phyloP scores from a whole-genome alignment of 2,888 invertebrate species.

The Drosophila mimetica region DNA sequence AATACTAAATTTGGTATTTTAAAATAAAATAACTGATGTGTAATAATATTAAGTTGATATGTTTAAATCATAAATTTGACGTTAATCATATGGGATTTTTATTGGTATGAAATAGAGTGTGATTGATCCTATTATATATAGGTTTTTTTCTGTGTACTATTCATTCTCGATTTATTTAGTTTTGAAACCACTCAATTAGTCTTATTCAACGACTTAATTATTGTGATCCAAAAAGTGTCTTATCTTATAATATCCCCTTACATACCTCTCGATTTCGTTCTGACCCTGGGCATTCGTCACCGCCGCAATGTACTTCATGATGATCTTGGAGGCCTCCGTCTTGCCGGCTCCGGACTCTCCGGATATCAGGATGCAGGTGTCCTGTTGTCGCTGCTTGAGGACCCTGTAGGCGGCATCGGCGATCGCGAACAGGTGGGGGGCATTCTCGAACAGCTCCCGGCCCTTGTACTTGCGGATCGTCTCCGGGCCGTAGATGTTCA shows the following conservation, averaged over 20 bases:
- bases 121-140: too few relatives aligned
- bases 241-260: background rate
- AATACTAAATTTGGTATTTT: too few relatives aligned
- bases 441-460: constrained; percentile 97
- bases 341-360: constrained; percentile 99
- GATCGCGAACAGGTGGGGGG: constrained; percentile 98
- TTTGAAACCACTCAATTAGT: too few relatives aligned
- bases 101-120: too few relatives aligned
- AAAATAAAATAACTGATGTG: too few relatives aligned
- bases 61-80: too few relatives aligned
- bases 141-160: too few relatives aligned
- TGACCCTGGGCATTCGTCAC: constrained; percentile 97
- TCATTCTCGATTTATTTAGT: too few relatives aligned
- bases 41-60: too few relatives aligned
- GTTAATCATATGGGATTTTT: too few relatives aligned
- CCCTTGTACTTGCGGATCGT: constrained; percentile 95
- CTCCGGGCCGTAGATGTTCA: constrained; percentile 95
- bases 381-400: constrained; percentile 94
- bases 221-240: too few relatives aligned
- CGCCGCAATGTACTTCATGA: constrained; percentile 99
- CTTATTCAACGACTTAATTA: too few relatives aligned
- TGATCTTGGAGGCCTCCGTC: constrained; percentile 99
- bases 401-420: constrained; percentile 98
- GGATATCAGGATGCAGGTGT: constrained; percentile 99
- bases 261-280: constrained; percentile 97